Conservation (phyloP, 2,888 invertebrate genomes). For the Sarcophaga rosellei region DNA sequence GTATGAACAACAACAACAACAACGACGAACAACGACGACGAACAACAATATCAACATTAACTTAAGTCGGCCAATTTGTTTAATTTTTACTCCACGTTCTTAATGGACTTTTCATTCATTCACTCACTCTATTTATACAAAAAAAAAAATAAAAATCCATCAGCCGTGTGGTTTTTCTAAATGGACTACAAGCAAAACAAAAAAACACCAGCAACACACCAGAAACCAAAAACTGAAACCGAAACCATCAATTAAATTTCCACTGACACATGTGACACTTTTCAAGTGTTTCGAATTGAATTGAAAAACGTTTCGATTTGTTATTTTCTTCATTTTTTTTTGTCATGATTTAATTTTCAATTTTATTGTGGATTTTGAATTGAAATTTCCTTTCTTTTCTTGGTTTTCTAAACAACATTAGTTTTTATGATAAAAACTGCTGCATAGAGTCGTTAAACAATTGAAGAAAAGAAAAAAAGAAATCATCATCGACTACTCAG, state of each 20-base stretch:
- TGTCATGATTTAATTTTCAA: not conserved
- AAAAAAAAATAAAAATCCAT: not conserved
- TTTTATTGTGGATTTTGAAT: not conserved
- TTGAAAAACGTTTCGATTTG: not conserved
- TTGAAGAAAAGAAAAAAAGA: not conserved
- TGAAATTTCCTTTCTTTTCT: too few species aligned
- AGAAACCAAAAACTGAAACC: too few species aligned
- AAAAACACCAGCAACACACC: too few species aligned
- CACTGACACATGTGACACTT: constrained; percentile 63
- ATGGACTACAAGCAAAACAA: not conserved
- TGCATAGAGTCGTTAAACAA: not conserved
- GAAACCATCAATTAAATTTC: constrained; percentile 56
- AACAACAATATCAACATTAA: not conserved
- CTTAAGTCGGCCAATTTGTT: constrained; percentile 39
- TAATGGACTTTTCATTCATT: not conserved
- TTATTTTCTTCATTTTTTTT: not conserved
- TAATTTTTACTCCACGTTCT: constrained; percentile 17
- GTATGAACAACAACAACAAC: not conserved
- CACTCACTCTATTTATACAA: constrained; percentile 27
- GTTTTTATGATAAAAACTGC: too few species aligned
- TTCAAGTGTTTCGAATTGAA: constrained; percentile 58
- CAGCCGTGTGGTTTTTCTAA: constrained; percentile 17
- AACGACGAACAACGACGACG: constrained; percentile 18
- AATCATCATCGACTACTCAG: constrained; percentile 1
- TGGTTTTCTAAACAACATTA: too few species aligned